Evolutionary conservation across 2,797 vertebrate species (phyloP), one percentile per base, ranked within the genome.

Genomic region (Propithecus deckenii): DNA sequence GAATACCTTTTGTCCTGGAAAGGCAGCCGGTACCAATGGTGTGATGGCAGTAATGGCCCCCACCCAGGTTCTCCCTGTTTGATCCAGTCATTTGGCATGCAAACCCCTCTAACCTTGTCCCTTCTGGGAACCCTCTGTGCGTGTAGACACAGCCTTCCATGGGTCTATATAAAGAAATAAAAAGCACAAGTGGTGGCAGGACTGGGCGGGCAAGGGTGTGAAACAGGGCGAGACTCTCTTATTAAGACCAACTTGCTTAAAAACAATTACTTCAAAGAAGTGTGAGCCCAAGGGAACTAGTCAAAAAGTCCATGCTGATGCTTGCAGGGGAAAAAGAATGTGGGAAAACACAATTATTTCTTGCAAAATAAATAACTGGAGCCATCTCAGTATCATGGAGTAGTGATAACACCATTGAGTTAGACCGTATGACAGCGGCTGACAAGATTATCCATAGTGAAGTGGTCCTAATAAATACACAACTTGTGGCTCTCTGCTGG

Each of bases 331-430:
- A 35, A 93, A 92, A 76, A 52, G 57, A 84, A 23, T 80, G 8
- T 76, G 72, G 75, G 92, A 90, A 97, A 86, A 80, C 71, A 59
- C 69, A 85, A 76, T 93, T 59, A 61, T 87, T 85, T 92, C 85
- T 96, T 90, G 76, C 25, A 94, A 94, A 95, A 76, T 22, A 83
- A 74, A 41, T 83, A 61, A 43, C 63, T 84, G 75, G 52, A 86
- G 72, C 63, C n/a, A 48, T 67, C 41, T 92, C 61, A 57, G 67
- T 84, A 38, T 46, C 76, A 50, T 13, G 59, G 76, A 74, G 69
- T 95, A 55, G 35, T 75, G 72, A 86, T 57, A 57, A 83, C 18
- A 69, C 41, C 57, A 55, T 15, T 86, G 50, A 79, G 18, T 75
- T 41, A 74, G 35, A 50, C 57, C 9, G 9, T 38, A 28, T n/a